Base-by-base conservation (phyloP, 2,888 invertebrate genomes). In the Congeria kusceri region DNA sequence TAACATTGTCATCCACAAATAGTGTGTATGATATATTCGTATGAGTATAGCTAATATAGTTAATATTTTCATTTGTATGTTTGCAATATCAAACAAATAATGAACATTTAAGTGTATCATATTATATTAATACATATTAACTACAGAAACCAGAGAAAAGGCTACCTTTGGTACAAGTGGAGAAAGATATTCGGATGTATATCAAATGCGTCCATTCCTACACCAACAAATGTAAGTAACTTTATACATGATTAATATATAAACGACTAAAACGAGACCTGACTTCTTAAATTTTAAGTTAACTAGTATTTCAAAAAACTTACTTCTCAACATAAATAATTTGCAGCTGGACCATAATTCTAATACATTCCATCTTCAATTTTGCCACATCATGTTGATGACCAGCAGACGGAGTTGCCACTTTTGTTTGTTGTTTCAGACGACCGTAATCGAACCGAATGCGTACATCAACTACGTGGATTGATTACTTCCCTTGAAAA, bases 371-470 rank as follows among this genome's bases (percentile, higher is more conserved):
- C 4, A 9, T 32, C 9, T 32, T 9, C 32, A 32, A 9, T 32
- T 4, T 32, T 7, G 9, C 9, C 9, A 32, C 4, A 32, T 32
- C 32, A 32, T 32, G 32, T 4, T 32, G 32, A 9, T 32, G 9
- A 32, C 9, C 39, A 15, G 1, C 39, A 39, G 9, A 39, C 3
- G 1, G 15, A 3, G 9, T 39, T 13, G 9, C 9, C 32, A 46
- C 49, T 44, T 61, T 1, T 25, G 9, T 29, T 61, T 28, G 23
- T 18, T 13, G 1, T 71, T 74, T 39, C 64, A 87, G 88, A 77
- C 64, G 85, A 81, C 47, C 67, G 77, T 2, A 86, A 85, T 46
- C 73, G 87, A 23, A 84, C 86, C 7, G 77, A 83, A 5, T 88
- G 88, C 65, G 83, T 87, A 5, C 81, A 83, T 29, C 56, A 79